These are phyloP conservation scores for Pararge aegeria DNA, from an alignment of 1,140 invertebrate genomes.

Conservation along the genomic window DNA sequence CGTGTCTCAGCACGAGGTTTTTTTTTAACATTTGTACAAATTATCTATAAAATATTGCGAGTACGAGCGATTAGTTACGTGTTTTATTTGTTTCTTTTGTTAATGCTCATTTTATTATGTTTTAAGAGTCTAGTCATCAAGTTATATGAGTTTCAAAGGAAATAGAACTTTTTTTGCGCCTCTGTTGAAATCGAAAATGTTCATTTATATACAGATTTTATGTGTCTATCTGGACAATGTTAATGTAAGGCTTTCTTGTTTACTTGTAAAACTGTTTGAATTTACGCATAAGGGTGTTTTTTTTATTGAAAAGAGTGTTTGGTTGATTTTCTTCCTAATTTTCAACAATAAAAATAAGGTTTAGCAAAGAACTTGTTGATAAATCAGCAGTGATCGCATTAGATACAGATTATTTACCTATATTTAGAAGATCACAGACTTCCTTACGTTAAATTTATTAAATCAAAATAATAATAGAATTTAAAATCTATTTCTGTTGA, in stretches of 20 bases:
- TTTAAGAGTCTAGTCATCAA: constrained; percentile 78
- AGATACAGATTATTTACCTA: no score
- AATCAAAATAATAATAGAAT: no score
- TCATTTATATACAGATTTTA: constrained; percentile 26
- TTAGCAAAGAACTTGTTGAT: no score
- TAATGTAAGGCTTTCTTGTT: constrained; percentile 16
- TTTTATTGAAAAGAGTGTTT: no score
- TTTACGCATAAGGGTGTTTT: no score
- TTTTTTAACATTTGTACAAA: constrained; percentile 26
- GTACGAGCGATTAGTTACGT: constrained; percentile 33
- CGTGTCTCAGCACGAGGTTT: neutral
- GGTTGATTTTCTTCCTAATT: no score
- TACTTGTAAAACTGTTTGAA: constrained; percentile 19
- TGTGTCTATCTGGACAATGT: constrained; percentile 9
- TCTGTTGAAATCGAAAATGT: constrained; percentile 19
- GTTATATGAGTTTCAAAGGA: constrained; percentile 63
- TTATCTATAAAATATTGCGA: constrained; percentile 31
- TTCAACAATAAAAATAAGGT: no score
- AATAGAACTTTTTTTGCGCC: constrained; percentile 35
- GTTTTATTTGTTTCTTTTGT: constrained; percentile 64
- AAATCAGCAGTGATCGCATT: no score
- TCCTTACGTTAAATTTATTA: no score
- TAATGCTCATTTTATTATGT: constrained; percentile 76
- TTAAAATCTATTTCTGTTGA: no score
- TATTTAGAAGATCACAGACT: no score